Evolutionary conservation across 2,797 vertebrate species (phyloP), one percentile per base, ranked within the genome.

Genomic region (Lacerta bilineata): DNA sequence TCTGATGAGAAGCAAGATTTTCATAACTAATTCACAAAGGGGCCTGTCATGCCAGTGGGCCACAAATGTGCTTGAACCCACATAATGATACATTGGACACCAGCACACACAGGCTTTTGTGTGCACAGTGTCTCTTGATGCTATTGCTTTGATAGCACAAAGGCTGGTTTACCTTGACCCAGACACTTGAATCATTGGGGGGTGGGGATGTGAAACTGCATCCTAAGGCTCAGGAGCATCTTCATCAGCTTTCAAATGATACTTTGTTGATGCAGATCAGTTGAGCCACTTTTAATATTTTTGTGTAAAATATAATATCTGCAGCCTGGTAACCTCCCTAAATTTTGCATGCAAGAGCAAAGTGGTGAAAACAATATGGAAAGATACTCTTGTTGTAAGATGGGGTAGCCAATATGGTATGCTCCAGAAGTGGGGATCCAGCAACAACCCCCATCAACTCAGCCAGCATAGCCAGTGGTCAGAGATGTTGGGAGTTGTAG

Each of bases 1-100:
- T 74, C 55, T 46, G 36, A 74, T 27, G n/a, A 74, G 78, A 74
- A 64, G 10, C 71, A 76, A 89, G 23, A 61, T 84, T 27, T 36
- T 79, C 9, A 11, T 64, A 59, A 5, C 20, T 69, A 33, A 69
- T 5, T 66, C 66, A 36, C 71, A 68, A 82, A 66, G 69, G 50
- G 29, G 27, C 29, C 18, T 66, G 55, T 41, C 27, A 18, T 43
- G 61, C 61, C 55, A 75, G 9, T 13, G 23, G 7, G 36, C 6
- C 36, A 85, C 55, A 59, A 20, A 39, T 41, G 17, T 76, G 25
- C 27, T 76, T 55, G 6, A 76, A 59, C 55, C 11, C 5, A 27
- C 11, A 29, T 18, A 79, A 33, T 29, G 29, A 59, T 55, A 55
- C 50, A 15, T 15, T 55, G 50, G 50, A 55, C 50, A 55, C 50